Percentiles rank a stretch among this genome's conserved stretches.
Conservation (phyloP, 1,140 invertebrate genomes). For the Ptiloglossa arizonensis region DNA sequence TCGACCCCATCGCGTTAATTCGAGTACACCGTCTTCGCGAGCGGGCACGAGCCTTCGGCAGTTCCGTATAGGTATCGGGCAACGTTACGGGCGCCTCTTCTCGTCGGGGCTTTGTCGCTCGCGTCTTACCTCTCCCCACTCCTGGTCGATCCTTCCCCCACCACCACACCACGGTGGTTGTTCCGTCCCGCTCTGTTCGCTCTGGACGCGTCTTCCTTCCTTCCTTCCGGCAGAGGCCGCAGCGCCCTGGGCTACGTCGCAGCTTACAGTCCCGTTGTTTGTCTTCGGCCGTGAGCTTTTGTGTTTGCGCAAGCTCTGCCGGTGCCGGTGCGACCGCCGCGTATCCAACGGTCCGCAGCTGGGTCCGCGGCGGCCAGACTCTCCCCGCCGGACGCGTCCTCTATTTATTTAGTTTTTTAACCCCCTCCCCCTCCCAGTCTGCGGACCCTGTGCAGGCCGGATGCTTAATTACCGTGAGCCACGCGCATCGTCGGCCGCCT, state of each 20-base stretch:
- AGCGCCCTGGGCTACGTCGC: slow-evolving; percentile 59
- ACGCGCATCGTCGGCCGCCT: slow-evolving; percentile 44
- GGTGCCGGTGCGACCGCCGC: slow-evolving; percentile 42
- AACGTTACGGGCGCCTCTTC: slow-evolving; percentile 46
- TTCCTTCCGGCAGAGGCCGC: slow-evolving; percentile 26
- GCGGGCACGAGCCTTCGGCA: slow-evolving; percentile 25
- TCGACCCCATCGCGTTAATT: slow-evolving; percentile 15
- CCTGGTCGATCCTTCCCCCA: no score
- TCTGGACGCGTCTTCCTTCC: slow-evolving; percentile 3
- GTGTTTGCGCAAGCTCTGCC: slow-evolving; percentile 68
- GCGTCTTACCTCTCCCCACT: no score
- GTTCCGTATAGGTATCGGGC: slow-evolving; percentile 49
- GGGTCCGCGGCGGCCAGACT: slow-evolving; percentile 25
- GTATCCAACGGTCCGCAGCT: slow-evolving; percentile 39
- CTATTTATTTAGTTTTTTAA: slow-evolving; percentile 71
- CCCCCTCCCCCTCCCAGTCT: slow-evolving; percentile 55
- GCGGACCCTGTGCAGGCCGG: slow-evolving; percentile 49
- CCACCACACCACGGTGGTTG: no score
- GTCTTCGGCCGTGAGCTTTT: slow-evolving; percentile 73
- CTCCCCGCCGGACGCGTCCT: slow-evolving; percentile 17
- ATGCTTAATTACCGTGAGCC: slow-evolving; percentile 69
- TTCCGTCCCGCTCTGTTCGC: background rate
- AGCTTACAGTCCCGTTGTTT: slow-evolving; percentile 70
- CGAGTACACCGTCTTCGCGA: slow-evolving; percentile 6
- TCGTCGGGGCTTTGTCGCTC: slow-evolving; percentile 35